Evolutionary conservation across 2,113 vertebrate genomes (phyloP), one percentile per base, ranked within the genome.

Genomic region (Limnothrissa miodon): DNA sequence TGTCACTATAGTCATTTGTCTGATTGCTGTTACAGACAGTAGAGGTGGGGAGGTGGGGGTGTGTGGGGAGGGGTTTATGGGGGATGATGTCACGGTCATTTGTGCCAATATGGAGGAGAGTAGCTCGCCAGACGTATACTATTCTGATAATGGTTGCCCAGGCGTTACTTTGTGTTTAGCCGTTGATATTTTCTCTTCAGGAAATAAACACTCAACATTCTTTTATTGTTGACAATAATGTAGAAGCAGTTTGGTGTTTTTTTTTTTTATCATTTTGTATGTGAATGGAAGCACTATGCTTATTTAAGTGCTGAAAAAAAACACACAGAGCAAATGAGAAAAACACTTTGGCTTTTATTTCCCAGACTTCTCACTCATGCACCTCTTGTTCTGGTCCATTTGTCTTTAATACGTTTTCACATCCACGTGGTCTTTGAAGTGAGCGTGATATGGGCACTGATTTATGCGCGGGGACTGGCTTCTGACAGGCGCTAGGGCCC

Each of bases 1-100:
- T 90, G 85, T 86, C 86, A 88, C n/a, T n/a, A 81, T 80, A 81
- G 86, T 85, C 84, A 89, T 92, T 93, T 91, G 84, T 89, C 89
- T 88, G 84, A 90, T 89, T 90, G 84, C 62, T 74, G 33, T 80
- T 85, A 82, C 79, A 85, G 85, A 90, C 56, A n/a, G 87, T 82
- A 82, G 86, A 42, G 42, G 42, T 4, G 42, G 2, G 6, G 42
- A 6, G 42, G 42, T 42, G 42, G 42, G 42, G 42, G 42, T 42
- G 42, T 2, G 42, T 6, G 42, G 42, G 42, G 42, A 2, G 89
- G 74, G 80, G 46, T 86, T 86, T 36, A 44, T 80, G 25, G 81
- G 74, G 74, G 80, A 74, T 80, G 78, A 78, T 46, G 79, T 80
- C 45, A 53, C 44, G 9, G 45, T 62, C 86, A 80, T 39, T 39